A percentile compares a stretch with the other conserved stretches of the same genome.
Evolutionary conservation across 2,888 invertebrate genomes (phyloP).

Genomic region (Coenonympha glycerion): DNA sequence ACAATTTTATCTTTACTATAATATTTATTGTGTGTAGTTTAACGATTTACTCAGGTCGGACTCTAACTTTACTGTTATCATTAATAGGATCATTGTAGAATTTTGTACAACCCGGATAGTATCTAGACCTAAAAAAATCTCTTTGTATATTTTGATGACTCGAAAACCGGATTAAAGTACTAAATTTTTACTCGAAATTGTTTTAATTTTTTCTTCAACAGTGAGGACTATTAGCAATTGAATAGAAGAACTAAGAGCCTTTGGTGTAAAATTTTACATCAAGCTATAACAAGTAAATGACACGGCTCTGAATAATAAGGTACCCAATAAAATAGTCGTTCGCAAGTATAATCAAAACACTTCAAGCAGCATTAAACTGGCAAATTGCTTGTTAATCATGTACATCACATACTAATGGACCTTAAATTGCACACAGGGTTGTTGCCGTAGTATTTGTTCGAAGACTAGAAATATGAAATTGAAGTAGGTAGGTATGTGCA

Average conservation of each 20-base stretch:
- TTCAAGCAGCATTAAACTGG: constrained; percentile 50
- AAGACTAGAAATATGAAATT: not conserved
- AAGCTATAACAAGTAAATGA: constrained; percentile 7
- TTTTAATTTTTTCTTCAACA: constrained; percentile 30
- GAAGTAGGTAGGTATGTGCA: not conserved
- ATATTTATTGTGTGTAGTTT: constrained; percentile 58
- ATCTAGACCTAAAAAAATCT: constrained; percentile 32
- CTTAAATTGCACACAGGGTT: not conserved
- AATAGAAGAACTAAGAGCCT: too few species aligned
- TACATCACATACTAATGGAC: constrained; percentile 9
- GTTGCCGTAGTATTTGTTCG: not conserved
- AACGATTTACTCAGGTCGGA: constrained; percentile 28
- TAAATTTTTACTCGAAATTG: constrained; percentile 39
- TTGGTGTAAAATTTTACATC: not conserved
- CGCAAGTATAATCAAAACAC: constrained; percentile 50
- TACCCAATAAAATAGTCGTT: constrained; percentile 44
- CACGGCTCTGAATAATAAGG: constrained; percentile 35
- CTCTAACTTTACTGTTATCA: constrained; percentile 4
- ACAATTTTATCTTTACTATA: constrained; percentile 66
- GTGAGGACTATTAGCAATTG: too few species aligned
- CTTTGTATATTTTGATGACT: constrained; percentile 48
- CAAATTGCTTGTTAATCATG: constrained; percentile 50
- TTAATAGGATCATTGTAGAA: constrained; percentile 36
- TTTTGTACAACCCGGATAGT: constrained; percentile 24
- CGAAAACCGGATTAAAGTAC: constrained; percentile 52